Evolutionary conservation across 2,888 invertebrate genomes (phyloP), one percentile per base, ranked within the genome.

Genomic region (Hirtodrosophila alboralis): DNA sequence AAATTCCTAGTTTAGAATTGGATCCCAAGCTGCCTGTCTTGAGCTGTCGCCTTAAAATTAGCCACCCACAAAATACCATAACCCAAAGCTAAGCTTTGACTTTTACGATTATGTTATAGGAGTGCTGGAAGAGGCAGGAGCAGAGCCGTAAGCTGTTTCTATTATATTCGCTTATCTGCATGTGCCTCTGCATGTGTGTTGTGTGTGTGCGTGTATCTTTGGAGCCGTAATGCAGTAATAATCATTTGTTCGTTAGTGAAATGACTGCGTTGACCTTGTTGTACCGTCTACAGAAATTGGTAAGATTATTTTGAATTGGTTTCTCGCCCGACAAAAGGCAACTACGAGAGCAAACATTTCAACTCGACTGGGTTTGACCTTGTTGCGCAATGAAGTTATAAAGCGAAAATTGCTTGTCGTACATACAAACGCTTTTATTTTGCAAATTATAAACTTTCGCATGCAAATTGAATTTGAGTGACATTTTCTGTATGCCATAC

Each of bases 141-240:
- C 48, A 12, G 26, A 45, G 23, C 41, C 26, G 62, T 68, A 84
- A 81, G 78, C 78, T 78, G 72, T 62, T 86, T 81, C 72, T 75
- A 84, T 77, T 67, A 83, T 69, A 64, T 83, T 81, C 63, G 67
- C 85, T 84, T 86, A 81, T 84, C 81, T 86, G 81, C 84, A 84
- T 80, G 57, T 47, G 66, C 36, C 66, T 68, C 59, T 53, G 13
- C 36, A 31, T 37, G 23, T 30, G 40, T 34, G 26, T 36, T n/a
- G 40, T 40, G 38, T 33, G 57, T 47, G 12, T 23, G 16, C 18
- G 27, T 43, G 12, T 5, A 40, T 53, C 37, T 38, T 13, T 28
- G 41, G 47, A 14, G 30, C 49, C 44, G 51, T 76, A 74, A 80
- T 80, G 77, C 75, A 77, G 85, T 81, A 86, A 81, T 84, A 81